A percentile compares a stretch with the other conserved stretches of the same genome.
Conservation (phyloP, 1,140 invertebrate genomes). For the Heliothis subflexa region DNA sequence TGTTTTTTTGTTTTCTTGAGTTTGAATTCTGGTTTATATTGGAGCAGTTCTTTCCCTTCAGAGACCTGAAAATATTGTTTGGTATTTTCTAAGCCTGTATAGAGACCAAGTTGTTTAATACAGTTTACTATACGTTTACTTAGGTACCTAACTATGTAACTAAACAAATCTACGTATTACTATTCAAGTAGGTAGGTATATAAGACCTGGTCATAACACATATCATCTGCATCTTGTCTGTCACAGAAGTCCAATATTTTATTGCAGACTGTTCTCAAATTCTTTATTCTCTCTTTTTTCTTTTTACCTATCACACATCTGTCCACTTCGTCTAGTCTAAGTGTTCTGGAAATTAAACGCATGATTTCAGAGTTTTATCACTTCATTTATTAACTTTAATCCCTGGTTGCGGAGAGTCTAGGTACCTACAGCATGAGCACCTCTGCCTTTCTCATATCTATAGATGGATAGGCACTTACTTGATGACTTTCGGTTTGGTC, state of each 20-base stretch:
- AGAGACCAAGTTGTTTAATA: no score
- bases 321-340: conserved; percentile 67
- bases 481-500: conserved; percentile 75
- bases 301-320: conserved; percentile 59
- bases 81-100: not conserved
- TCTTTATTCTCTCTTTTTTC: conserved; percentile 71
- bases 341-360: conserved; percentile 61
- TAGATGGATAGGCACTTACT: conserved; percentile 50
- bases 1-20: conserved; percentile 55
- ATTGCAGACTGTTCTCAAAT: conserved; percentile 71
- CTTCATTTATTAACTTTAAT: no score
- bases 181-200: conserved; percentile 2
- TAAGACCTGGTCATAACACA: conserved; percentile 64
- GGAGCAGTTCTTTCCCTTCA: conserved; percentile 43
- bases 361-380: no score
- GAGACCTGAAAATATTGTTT: conserved; percentile 49
- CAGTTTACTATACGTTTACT: no score
- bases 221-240: conserved; percentile 67
- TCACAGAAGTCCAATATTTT: conserved; percentile 75
- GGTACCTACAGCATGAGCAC: no score
- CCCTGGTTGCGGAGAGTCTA: no score
- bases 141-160: no score
- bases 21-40: conserved; percentile 28
- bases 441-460: no score
- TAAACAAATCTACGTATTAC: no score